phyloP scores from a whole-genome alignment of 2,797 vertebrate genomes.

The Diplodus puntazzo region DNA sequence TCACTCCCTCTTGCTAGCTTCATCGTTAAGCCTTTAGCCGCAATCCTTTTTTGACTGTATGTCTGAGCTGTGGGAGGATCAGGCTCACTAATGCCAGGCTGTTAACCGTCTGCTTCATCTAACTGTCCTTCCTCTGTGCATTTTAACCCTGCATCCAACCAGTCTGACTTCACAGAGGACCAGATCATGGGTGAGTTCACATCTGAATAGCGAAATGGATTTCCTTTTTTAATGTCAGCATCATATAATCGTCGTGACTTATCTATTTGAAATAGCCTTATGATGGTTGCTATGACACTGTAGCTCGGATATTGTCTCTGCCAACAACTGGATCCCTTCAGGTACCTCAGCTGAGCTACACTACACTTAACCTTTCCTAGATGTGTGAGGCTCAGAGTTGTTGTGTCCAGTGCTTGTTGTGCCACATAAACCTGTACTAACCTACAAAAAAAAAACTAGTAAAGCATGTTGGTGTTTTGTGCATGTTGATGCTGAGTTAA shows the following conservation, averaged over 20 bases:
- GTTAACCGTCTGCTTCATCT: slow-evolving; percentile 10
- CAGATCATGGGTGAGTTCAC: slow-evolving; percentile 85
- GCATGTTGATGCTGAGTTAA: slow-evolving; percentile 8
- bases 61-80: slow-evolving; percentile 2
- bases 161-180: slow-evolving; percentile 89
- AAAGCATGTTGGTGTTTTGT: slow-evolving; percentile 12
- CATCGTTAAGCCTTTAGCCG: slow-evolving; percentile 20
- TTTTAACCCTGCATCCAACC: slow-evolving; percentile 32
- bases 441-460: neutral
- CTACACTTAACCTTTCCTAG: neutral
- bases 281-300: slow-evolving; percentile 25
- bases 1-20: slow-evolving; percentile 6
- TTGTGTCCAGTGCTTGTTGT: neutral
- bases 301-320: slow-evolving; percentile 26
- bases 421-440: slow-evolving; percentile 10
- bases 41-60: neutral
- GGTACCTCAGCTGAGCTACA: slow-evolving; percentile 33
- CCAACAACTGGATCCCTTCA: slow-evolving; percentile 39
- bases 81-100: slow-evolving; percentile 19
- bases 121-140: neutral
- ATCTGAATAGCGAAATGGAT: neutral
- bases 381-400: neutral
- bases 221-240: neutral
- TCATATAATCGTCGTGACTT: no score
- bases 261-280: slow-evolving; percentile 1